Base-by-base conservation (phyloP, 2,113 vertebrate genomes). In the Plotosus lineatus region DNA sequence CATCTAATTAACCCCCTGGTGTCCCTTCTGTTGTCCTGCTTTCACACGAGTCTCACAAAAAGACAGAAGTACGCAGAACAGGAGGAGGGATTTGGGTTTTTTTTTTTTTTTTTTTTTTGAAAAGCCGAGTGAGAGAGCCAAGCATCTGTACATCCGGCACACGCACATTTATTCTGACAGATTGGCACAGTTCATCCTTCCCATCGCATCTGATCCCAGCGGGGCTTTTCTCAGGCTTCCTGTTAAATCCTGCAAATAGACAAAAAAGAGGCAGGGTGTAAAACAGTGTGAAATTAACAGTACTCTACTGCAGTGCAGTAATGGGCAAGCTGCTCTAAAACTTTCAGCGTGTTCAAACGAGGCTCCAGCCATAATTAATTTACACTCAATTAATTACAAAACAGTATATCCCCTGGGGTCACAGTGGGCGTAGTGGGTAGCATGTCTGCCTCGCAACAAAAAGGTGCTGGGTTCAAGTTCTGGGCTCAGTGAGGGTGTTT, bases 201-300 rank as follows among this genome's bases (percentile, higher is more conserved):
- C 76, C 19, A 58, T 26, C 55, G 50, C 23, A 72, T 38, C 72
- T 53, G 42, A 71, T 72, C 78, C 66, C 26, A 23, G 69, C 31
- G 33, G 17, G 53, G 66, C 6, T 61, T 63, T 76, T 17, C 55
- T 69, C 58, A 44, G 21, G 73, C n/a, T 7, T 58, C 31, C 11
- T 42, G 40, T 80, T 83, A 85, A 14, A 71, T 77, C 56, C 84
- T 85, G 61, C 73, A 9, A 77, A 28, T 36, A 66, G 42, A 77
- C 48, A 50, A 46, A 79, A n/a, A n/a, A 71, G 33, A 78, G 36
- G 73, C 31, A 44, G 66, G 1, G 55, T 63, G 19, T 56, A 44
- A 51, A 31, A 63, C n/a, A 28, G 11, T 51, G 7, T 55, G 44
- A 61, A 56, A 26, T 4, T 28, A 40, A 38, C 33, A 46, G n/a